Evolutionary conservation across 2,888 invertebrate species (phyloP).

Genomic region (Formica aserva): DNA sequence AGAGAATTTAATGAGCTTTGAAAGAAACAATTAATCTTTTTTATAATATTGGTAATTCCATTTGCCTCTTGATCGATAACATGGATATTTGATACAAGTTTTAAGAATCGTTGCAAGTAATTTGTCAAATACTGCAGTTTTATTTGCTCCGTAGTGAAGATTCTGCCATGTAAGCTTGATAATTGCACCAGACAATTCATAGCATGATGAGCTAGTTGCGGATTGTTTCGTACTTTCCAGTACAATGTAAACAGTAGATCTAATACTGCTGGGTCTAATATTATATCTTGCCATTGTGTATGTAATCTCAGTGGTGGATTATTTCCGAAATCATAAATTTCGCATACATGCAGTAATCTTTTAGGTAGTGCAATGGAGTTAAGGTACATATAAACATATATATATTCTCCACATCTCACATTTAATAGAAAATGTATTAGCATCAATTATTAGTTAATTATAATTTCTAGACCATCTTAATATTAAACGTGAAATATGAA

Average conservation of each 20-base stretch:
- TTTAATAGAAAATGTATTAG: background rate
- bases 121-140: conserved; percentile 87
- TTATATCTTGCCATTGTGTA: conserved; percentile 91
- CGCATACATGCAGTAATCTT: conserved; percentile 87
- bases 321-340: conserved; percentile 90
- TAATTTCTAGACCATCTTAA: background rate
- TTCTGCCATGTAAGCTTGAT: conserved; percentile 89
- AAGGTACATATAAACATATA: conserved; percentile 69
- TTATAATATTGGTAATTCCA: conserved; percentile 89
- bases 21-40: conserved; percentile 88
- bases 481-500: background rate
- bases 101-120: conserved; percentile 88
- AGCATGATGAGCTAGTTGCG: conserved; percentile 92
- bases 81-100: conserved; percentile 88
- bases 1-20: conserved; percentile 86
- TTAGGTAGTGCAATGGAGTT: conserved; percentile 87
- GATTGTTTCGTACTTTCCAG: conserved; percentile 92
- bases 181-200: conserved; percentile 94
- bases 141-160: conserved; percentile 86
- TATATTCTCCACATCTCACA: background rate
- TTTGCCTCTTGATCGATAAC: conserved; percentile 90
- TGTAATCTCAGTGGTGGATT: conserved; percentile 88
- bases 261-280: conserved; percentile 91
- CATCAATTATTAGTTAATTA: background rate
- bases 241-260: conserved; percentile 94